These are phyloP conservation scores for Prionailurus bengalensis DNA, from an alignment of 2,113 vertebrate genomes.

Conservation along the genomic window DNA sequence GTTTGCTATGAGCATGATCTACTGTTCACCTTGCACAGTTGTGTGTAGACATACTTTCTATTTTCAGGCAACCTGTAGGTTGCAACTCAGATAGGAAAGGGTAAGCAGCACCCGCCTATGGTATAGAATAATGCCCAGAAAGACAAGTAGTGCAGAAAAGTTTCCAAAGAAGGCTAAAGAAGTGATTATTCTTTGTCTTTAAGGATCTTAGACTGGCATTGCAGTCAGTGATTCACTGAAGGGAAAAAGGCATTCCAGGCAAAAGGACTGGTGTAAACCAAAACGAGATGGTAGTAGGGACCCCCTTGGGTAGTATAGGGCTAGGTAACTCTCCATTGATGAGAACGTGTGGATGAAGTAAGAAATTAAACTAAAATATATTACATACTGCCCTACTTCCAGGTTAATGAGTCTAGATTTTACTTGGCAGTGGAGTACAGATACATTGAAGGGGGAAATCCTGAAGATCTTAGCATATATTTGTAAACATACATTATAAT, in stretches of 20 bases:
- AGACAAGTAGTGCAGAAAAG: not conserved
- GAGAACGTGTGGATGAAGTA: not conserved
- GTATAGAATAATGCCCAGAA: not conserved
- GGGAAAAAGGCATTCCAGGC: not conserved
- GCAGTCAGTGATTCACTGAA: not conserved
- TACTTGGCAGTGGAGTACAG: not conserved
- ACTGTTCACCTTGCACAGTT: not conserved
- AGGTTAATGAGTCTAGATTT: not conserved
- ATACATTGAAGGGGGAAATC: not conserved
- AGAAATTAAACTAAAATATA: not conserved
- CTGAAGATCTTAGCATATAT: not conserved
- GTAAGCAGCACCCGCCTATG: not conserved
- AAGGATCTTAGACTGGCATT: not conserved
- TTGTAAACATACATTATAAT: not conserved
- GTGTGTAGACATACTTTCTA: not conserved
- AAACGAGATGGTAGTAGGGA: not conserved
- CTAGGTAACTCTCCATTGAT: not conserved
- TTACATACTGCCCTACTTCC: not conserved
- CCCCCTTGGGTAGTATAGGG: not conserved
- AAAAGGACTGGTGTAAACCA: not conserved
- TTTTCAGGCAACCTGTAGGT: not conserved
- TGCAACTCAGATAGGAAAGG: not conserved
- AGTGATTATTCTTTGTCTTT: not conserved
- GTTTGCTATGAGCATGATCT: not conserved
- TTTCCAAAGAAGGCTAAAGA: not conserved